Percentiles rank a stretch among this genome's conserved stretches.
Evolutionary conservation across 2,888 invertebrate genomes (phyloP).

Genomic region (Chrysodeixis includens): DNA sequence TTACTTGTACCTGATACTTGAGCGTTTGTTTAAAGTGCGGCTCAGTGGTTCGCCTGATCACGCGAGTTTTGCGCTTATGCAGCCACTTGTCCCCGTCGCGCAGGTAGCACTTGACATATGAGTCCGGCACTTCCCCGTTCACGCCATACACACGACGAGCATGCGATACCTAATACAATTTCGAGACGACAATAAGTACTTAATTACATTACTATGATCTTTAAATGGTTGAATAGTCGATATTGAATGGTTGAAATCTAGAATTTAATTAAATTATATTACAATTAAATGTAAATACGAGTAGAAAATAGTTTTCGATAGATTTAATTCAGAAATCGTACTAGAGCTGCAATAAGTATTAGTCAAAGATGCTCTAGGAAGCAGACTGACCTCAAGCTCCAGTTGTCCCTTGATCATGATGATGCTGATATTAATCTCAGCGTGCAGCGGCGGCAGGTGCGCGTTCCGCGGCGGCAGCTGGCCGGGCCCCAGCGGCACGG

Average conservation of each 20-base stretch:
- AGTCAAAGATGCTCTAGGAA: background rate
- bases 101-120: constrained; percentile 97
- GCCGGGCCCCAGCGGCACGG: constrained; percentile 93
- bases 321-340: no score
- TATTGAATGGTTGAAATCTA: no score
- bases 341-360: no score
- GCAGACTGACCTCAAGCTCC: constrained; percentile 92
- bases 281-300: background rate
- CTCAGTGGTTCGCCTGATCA: constrained; percentile 94
- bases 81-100: constrained; percentile 96
- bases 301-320: no score
- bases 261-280: no score
- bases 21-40: constrained; percentile 97
- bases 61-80: constrained; percentile 97
- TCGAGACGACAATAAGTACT: background rate
- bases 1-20: constrained; percentile 91
- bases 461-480: constrained; percentile 94
- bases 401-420: constrained; percentile 97
- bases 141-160: constrained; percentile 88
- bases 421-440: constrained; percentile 96
- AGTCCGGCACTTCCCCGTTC: constrained; percentile 94
- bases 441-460: constrained; percentile 91
- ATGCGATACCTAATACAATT: constrained; percentile 76
- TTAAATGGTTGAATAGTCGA: background rate
- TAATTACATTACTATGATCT: background rate